These are phyloP conservation scores for Lepisosteus osseus DNA, from an alignment of 2,113 vertebrate species.

Conservation along the genomic window DNA sequence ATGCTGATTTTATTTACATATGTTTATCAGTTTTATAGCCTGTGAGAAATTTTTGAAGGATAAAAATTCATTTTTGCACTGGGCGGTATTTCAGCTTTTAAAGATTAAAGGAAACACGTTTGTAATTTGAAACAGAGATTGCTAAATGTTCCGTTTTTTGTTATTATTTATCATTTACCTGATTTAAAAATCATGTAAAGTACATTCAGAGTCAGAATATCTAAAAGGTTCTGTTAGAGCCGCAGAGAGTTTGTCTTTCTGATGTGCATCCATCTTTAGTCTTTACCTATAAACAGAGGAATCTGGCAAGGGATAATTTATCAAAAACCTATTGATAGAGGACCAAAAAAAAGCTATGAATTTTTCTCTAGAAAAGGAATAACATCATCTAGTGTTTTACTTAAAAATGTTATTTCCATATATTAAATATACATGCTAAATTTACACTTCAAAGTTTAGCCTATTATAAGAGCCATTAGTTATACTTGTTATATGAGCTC, in stretches of 20 bases:
- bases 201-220: background rate
- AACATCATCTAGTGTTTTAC: slow-evolving; percentile 37
- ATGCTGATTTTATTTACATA: slow-evolving; percentile 86
- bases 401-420: slow-evolving; percentile 65
- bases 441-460: slow-evolving; percentile 81
- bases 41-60: slow-evolving; percentile 55
- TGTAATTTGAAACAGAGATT: slow-evolving; percentile 34
- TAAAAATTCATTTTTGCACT: slow-evolving; percentile 29
- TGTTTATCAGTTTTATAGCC: slow-evolving; percentile 71
- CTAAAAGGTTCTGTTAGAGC: slow-evolving; percentile 23
- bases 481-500: slow-evolving; percentile 73
- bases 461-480: slow-evolving; percentile 80
- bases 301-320: slow-evolving; percentile 4
- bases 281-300: background rate
- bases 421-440: slow-evolving; percentile 85
- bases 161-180: slow-evolving; percentile 41
- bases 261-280: background rate
- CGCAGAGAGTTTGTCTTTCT: background rate
- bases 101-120: slow-evolving; percentile 39
- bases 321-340: slow-evolving; percentile 15
- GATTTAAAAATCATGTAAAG: slow-evolving; percentile 39
- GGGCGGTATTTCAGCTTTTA: slow-evolving; percentile 30
- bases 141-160: slow-evolving; percentile 32
- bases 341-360: slow-evolving; percentile 2
- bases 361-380: slow-evolving; percentile 26